Evolutionary conservation across 1,140 invertebrate genomes (phyloP), one percentile per base, ranked within the genome.

Genomic region (Brachionus manjavacas): DNA sequence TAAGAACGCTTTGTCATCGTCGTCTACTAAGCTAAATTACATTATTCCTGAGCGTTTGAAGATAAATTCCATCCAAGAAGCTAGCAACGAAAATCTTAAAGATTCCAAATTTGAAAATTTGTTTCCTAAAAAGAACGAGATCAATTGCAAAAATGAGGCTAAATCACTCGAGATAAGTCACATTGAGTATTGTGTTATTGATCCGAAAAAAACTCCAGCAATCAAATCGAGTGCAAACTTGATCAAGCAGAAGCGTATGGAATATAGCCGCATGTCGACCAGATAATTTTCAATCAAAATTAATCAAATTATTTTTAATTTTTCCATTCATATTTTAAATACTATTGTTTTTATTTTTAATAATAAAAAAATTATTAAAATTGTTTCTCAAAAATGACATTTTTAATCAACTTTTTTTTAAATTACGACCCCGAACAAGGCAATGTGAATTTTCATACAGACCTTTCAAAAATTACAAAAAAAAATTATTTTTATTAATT

Each of bases 191-290:
- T 64, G 52, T 60, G 41, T 68, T 20, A 81, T 81, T 1, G 79
- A 81, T 28, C 79, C 79, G 7, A 81, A 68, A 14, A 81, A 81
- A 35, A 81, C 79, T 11, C 79, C 79, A 12, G 79, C 79, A 11
- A 81, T 81, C 28, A 81, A 81, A 46, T 81, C 79, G 25, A 81
- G 79, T 35, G 35, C 79, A 41, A 81, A 81, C 64, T 41, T 68
- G n/a, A 23, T 76, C 12, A 76, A 76, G 31, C 72, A 76, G 49
- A 76, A 76, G 20, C 39, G 72, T 14, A 35, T 76, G 41, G 72
- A 76, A 35, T 76, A 49, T 31, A 76, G 41, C 16, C 41, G 72
- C 4, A 49, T 76, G 43, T 76, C 72, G 23, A 49, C 72, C 8
- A 72, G 68, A 72, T 72, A 41, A 72, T 46, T 46, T 46, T n/a